Evolutionary conservation across 2,113 vertebrate genomes (phyloP), one percentile per base, ranked within the genome.

Genomic region (Corythoichthys haematopterus): DNA sequence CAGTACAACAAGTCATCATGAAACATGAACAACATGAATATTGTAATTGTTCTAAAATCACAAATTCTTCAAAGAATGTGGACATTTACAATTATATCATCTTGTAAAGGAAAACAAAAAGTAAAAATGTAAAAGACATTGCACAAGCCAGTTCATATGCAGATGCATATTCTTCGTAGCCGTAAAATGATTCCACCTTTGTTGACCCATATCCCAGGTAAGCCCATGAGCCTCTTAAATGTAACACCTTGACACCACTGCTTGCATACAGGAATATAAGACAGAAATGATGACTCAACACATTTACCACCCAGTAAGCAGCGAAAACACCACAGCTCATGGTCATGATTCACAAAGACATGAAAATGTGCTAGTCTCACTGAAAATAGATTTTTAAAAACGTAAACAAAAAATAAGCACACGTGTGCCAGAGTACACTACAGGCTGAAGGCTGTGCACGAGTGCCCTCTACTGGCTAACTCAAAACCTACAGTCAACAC

Each of bases 211-310:
- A 93, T 93, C 84, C 87, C 80, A 67, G 88, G 86, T 94, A 93
- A 95, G 91, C 93, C 84, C 88, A 87, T 94, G 93, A 94, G 90
- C 92, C 79, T 91, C 92, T 94, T 93, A 93, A 74, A 79, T 53
- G 45, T 79, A 84, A 85, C 88, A 91, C 87, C 88, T 88, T 82
- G 82, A 88, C 78, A 80, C 67, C 75, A 58, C 45, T 79, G 83
- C 84, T 82, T 79, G 68, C 66, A 77, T 79, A 77, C 84, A 87
- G 82, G 85, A 89, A 89, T 85, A 88, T 77, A 70, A 78, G 72
- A 69, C 43, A 85, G 0, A 3, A 82, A 52, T 53, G 84, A 79
- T 72, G 76, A 84, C 80, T 89, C 79, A 86, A 87, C 86, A 69
- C 51, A 40, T 53, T 88, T 79, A 85, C 87, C 85, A 69, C 55